A percentile compares a stretch with the other conserved stretches of the same genome.
These are phyloP conservation scores for Cyprinodon tularosa DNA, from an alignment of 2,113 vertebrate species.

Conservation along the genomic window DNA sequence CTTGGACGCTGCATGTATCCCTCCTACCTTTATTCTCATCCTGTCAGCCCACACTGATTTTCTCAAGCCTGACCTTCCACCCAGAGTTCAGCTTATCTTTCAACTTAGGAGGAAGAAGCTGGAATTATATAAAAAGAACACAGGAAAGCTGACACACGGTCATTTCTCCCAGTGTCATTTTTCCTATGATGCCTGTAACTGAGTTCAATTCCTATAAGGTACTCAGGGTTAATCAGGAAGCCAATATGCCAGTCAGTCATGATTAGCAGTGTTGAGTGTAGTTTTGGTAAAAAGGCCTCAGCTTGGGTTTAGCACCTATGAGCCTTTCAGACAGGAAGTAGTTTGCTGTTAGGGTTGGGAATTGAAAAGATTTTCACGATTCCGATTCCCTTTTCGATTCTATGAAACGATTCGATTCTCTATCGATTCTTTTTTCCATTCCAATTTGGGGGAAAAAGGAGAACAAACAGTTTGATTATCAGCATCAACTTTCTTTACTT, in stretches of 20 bases:
- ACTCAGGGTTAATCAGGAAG: background rate
- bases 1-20: slow-evolving; percentile 73
- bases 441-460: too few relatives aligned
- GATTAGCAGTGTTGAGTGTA: background rate
- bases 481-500: too few relatives aligned
- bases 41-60: slow-evolving; percentile 51
- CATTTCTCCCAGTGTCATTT: slow-evolving; percentile 19
- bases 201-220: background rate
- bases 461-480: too few relatives aligned
- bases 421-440: too few relatives aligned
- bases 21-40: slow-evolving; percentile 63
- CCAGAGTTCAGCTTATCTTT: slow-evolving; percentile 15
- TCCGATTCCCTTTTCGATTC: too few relatives aligned
- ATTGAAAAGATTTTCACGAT: too few relatives aligned
- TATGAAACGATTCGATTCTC: too few relatives aligned
- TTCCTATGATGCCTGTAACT: background rate
- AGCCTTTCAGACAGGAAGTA: too few relatives aligned
- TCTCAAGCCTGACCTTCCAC: slow-evolving; percentile 23
- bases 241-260: background rate
- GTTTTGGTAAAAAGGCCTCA: too few relatives aligned
- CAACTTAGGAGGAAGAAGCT: slow-evolving; percentile 34
- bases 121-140: slow-evolving; percentile 18
- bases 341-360: too few relatives aligned
- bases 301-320: too few relatives aligned
- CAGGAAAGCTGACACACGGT: slow-evolving; percentile 27